Conservation (phyloP, 2,888 invertebrate species). For the Galerucella nymphaeae region DNA sequence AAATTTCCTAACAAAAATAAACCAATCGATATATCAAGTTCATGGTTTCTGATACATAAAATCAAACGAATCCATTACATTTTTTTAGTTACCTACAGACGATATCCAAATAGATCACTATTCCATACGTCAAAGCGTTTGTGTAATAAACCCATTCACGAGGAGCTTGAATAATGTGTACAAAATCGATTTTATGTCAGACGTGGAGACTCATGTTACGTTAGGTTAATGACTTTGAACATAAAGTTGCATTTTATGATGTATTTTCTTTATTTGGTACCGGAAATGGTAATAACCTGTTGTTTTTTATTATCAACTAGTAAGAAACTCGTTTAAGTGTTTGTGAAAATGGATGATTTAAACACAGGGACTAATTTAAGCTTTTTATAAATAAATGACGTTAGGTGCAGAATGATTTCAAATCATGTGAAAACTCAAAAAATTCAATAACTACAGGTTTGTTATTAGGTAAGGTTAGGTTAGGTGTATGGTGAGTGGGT, state of each 20-base stretch:
- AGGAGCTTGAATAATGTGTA: slow-evolving; percentile 3
- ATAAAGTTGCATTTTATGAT: slow-evolving; percentile 3
- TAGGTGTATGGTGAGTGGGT: too few species aligned
- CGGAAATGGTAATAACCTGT: slow-evolving; percentile 2
- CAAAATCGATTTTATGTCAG: slow-evolving; percentile 14
- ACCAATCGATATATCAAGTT: not conserved
- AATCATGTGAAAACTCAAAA: too few species aligned
- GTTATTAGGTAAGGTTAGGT: too few species aligned
- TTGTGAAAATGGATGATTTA: too few species aligned
- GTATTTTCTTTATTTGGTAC: not conserved
- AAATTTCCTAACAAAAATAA: too few species aligned
- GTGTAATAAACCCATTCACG: not conserved
- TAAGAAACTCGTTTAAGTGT: too few species aligned
- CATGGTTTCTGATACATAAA: not conserved
- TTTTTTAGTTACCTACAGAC: not conserved
- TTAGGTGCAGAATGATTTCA: too few species aligned
- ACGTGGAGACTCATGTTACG: not conserved
- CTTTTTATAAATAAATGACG: too few species aligned
- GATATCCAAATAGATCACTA: not conserved
- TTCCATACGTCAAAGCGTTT: not conserved
- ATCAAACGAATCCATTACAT: not conserved
- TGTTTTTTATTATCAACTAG: not conserved
- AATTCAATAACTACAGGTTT: too few species aligned
- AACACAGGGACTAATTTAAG: too few species aligned
- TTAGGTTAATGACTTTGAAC: slow-evolving; percentile 18